Percentiles rank a stretch among this genome's conserved stretches.
Evolutionary conservation across 2,888 invertebrate genomes (phyloP).

Genomic region (Allophyes oxyacanthae): DNA sequence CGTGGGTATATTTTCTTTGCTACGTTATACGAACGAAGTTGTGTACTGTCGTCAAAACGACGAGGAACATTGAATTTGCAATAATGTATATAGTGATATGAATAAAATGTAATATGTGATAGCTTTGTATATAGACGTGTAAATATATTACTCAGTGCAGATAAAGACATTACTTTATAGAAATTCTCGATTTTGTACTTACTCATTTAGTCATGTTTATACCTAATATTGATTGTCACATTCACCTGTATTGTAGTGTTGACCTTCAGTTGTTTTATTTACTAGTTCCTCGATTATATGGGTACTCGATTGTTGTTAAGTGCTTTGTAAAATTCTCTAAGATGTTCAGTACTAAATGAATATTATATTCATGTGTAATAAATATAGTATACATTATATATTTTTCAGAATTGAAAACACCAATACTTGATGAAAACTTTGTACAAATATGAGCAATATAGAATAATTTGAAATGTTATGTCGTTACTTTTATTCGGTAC

Average conservation of each 20-base stretch:
- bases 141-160: constrained; percentile 80
- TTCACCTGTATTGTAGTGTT: constrained; percentile 64
- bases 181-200: constrained; percentile 84
- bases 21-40: constrained; percentile 71
- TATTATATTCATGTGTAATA: constrained; percentile 76
- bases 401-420: constrained; percentile 85
- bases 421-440: constrained; percentile 88
- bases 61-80: constrained; percentile 79
- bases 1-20: constrained; percentile 76
- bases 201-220: constrained; percentile 77
- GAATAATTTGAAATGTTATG: constrained; percentile 79
- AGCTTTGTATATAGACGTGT: constrained; percentile 87
- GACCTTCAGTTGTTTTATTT: constrained; percentile 73
- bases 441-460: constrained; percentile 89
- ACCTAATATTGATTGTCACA: constrained; percentile 60
- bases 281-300: constrained; percentile 79
- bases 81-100: constrained; percentile 88
- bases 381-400: constrained; percentile 80
- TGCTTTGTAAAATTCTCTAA: constrained; percentile 76
- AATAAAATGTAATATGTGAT: constrained; percentile 88
- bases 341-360: constrained; percentile 69
- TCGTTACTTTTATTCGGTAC: constrained; percentile 81
- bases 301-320: constrained; percentile 73
- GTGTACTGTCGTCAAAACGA: constrained; percentile 74
- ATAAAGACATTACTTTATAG: constrained; percentile 77